Evolutionary conservation across 2,888 invertebrate genomes (phyloP), one percentile per base, ranked within the genome.

Genomic region (Quadroppia sp.): DNA sequence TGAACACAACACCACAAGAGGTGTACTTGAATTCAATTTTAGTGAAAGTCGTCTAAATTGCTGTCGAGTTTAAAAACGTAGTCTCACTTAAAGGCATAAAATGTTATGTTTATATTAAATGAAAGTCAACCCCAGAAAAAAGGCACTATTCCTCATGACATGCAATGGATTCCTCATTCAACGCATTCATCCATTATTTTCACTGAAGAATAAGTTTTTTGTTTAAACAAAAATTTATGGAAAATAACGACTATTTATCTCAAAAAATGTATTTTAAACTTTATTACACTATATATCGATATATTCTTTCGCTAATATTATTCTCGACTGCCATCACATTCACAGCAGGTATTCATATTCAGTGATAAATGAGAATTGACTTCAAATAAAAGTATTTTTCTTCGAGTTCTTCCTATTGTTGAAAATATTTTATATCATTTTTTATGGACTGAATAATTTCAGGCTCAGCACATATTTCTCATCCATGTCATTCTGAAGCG

Each of bases 331-430:
- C 36, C 64, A 64, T 64, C 36, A 28, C 7, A 28, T 36, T 36
- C 64, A 64, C 64, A 64, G 64, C 64, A 64, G 64, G 64, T 64
- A 64, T 64, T 9, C 20, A 20, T n/a, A n/a, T 7, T 15, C 36
- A 36, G 17, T 64, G 64, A 64, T 64, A 64, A 64, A 64, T 64
- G 64, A 36, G 64, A 59, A 64, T 36, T 36, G 36, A 64, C 28
- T 3, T 36, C 36, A 64, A 64, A 64, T 64, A 64, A 64, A 64
- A n/a, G n/a, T n/a, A n/a, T n/a, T n/a, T n/a, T n/a, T n/a, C 36
- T 64, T 64, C 36, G 9, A 13, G 3, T 59, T 13, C 9, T 17
- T 50, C 15, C 17, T 45, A 45, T 45, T 45, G 11, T 45, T 9
- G 9, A 45, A 45, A 2, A 9, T 45, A 13, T 45, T 45, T 45